Evolutionary conservation across 2,113 vertebrate genomes (phyloP).

Genomic region (Upupa epops): DNA sequence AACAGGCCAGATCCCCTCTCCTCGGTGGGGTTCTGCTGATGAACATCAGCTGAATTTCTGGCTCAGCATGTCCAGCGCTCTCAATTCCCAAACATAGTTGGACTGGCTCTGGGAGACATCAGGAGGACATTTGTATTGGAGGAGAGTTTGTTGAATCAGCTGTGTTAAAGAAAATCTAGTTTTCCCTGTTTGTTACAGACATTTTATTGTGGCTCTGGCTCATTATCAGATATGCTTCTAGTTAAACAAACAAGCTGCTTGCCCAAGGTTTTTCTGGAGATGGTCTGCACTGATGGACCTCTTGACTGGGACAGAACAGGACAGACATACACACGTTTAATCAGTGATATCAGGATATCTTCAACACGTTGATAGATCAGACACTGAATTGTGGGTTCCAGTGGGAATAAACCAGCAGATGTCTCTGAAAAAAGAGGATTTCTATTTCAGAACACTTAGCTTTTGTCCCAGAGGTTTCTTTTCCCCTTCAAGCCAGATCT

Average conservation of each 20-base stretch:
- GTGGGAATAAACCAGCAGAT: not conserved
- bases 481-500: not conserved
- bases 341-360: not conserved
- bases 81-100: not conserved
- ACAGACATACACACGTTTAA: not conserved
- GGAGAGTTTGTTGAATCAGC: constrained; percentile 4
- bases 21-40: not conserved
- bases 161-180: not conserved
- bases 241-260: constrained; percentile 6
- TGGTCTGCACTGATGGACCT: not conserved
- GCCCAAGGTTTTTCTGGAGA: not conserved
- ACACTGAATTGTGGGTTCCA: not conserved
- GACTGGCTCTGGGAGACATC: not conserved
- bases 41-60: not conserved
- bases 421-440: not conserved
- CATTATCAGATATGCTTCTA: not conserved
- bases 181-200: not conserved
- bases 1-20: not conserved
- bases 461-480: not conserved
- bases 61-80: not conserved
- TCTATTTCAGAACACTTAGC: not conserved
- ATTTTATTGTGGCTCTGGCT: not conserved
- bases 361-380: not conserved
- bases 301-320: not conserved
- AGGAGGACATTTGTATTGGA: not conserved